phyloP scores from a whole-genome alignment of 2,113 vertebrate species.

The Turnix velox region DNA sequence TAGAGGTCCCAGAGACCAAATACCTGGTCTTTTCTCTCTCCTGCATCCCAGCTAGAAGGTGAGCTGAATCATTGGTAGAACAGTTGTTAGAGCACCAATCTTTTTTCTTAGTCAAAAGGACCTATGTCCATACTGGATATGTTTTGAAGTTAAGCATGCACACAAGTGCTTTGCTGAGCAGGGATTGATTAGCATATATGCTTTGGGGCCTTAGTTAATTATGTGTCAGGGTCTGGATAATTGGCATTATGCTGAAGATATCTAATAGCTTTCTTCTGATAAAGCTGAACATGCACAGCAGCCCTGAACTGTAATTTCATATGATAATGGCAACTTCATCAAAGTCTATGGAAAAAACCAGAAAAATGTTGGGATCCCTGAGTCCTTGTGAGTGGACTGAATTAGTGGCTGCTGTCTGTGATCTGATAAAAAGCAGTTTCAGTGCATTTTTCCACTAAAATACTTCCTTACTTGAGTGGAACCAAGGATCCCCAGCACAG shows the following conservation, averaged over 20 bases:
- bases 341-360: neutral
- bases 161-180: neutral
- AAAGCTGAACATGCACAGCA: neutral
- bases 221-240: slow-evolving; percentile 16
- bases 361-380: neutral
- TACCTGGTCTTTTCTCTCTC: no score
- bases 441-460: neutral
- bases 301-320: neutral
- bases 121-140: neutral
- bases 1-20: no score
- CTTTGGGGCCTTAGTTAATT: slow-evolving; percentile 43
- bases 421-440: neutral
- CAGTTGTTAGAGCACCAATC: neutral
- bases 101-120: neutral
- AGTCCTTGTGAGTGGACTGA: neutral
- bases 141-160: neutral
- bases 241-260: neutral
- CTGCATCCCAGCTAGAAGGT: no score
- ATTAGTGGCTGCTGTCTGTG: neutral
- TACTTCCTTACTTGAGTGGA: neutral
- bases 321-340: neutral
- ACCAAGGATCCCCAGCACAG: neutral
- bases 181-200: slow-evolving; percentile 31
- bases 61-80: no score
- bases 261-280: neutral